Conservation (phyloP, 2,113 vertebrate species). For the Narcine bancroftii region DNA sequence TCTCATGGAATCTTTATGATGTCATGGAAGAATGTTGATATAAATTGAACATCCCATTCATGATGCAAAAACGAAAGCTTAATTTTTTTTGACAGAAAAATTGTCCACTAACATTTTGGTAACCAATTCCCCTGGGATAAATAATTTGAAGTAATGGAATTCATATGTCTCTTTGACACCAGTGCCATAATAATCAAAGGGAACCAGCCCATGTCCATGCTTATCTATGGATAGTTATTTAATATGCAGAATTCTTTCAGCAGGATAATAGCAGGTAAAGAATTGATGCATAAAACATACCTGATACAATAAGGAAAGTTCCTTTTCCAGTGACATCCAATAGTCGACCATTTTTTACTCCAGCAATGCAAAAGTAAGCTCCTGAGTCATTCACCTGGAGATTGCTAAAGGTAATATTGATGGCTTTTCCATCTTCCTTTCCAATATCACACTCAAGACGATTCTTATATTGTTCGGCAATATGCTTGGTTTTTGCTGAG, state of each 20-base stretch:
- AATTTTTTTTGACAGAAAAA: not conserved
- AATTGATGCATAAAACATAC: not conserved
- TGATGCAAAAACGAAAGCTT: not conserved
- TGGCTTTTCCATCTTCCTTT: not conserved
- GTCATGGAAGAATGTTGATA: not conserved
- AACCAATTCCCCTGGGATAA: not conserved
- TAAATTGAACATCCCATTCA: not conserved
- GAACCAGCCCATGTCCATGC: not conserved
- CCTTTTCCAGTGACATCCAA: not conserved
- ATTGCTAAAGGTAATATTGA: not conserved
- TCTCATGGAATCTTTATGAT: not conserved
- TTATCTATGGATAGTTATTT: not conserved
- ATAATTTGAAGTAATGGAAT: not conserved
- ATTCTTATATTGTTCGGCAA: fast-evolving
- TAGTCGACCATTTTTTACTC: fast-evolving
- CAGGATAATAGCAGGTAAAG: not conserved
- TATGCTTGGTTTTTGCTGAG: fast-evolving
- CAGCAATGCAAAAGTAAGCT: not conserved
- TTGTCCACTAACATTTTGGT: not conserved
- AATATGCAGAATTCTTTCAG: not conserved
- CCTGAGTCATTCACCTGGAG: not conserved
- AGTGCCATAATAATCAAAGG: not conserved
- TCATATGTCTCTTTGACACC: not conserved
- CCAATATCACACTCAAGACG: not conserved
- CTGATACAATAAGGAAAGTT: not conserved